Percentiles rank a stretch among this genome's conserved stretches.
phyloP scores from a whole-genome alignment of 2,888 invertebrate genomes.

The Piscicola geometra region DNA sequence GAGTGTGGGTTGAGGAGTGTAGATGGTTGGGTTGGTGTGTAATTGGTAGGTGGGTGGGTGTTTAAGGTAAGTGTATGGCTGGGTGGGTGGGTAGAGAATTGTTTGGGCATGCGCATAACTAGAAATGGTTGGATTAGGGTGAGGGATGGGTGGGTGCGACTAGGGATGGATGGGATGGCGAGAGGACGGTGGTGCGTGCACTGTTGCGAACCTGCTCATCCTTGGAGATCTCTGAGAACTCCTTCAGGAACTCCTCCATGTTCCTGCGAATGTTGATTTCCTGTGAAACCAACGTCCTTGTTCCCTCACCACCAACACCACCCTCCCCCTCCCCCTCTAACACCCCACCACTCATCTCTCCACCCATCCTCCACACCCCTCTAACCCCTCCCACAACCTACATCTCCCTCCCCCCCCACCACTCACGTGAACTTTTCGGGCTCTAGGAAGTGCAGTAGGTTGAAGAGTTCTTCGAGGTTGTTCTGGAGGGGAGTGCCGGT shows the following conservation, averaged over 20 bases:
- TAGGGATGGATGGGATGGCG: not conserved
- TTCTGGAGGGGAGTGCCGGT: constrained; percentile 46
- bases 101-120: too few species aligned
- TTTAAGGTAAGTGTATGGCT: too few species aligned
- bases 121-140: too few species aligned
- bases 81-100: too few species aligned
- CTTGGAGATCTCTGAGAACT: constrained; percentile 44
- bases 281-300: not conserved
- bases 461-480: constrained; percentile 46
- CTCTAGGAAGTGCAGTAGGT: constrained; percentile 45
- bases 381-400: not conserved
- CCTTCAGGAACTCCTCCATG: constrained; percentile 42
- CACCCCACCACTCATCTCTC: too few species aligned
- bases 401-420: not conserved
- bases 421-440: constrained; percentile 44
- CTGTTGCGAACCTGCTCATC: constrained; percentile 41
- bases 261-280: too few species aligned
- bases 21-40: not conserved
- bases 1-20: too few species aligned
- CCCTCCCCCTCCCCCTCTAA: too few species aligned
- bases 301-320: not conserved
- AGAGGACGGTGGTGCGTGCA: not conserved
- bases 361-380: too few species aligned
- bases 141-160: too few species aligned
- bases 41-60: too few species aligned